A percentile compares a stretch with the other conserved stretches of the same genome.
phyloP scores from a whole-genome alignment of 1,140 invertebrate species.

The Holotrichia oblita region DNA sequence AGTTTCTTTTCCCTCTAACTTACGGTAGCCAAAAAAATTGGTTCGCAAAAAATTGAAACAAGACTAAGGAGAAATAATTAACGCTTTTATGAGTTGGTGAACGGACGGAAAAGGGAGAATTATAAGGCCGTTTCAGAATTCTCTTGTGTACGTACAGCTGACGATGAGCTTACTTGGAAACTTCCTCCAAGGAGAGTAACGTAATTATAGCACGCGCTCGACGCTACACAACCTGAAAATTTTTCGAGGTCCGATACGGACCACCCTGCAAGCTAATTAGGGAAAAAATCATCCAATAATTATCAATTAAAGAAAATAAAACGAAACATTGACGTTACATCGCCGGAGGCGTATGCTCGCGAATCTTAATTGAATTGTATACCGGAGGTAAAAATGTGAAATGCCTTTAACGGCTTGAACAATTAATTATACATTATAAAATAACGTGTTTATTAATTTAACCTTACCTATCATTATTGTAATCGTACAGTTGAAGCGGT shows the following conservation, averaged over 20 bases:
- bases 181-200: neutral
- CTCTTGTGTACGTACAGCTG: neutral
- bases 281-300: slow-evolving; percentile 51
- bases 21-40: neutral
- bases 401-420: slow-evolving; percentile 45
- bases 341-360: slow-evolving; percentile 42
- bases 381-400: slow-evolving; percentile 43
- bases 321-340: slow-evolving; percentile 44
- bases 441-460: slow-evolving; percentile 45
- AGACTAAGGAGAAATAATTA: slow-evolving; percentile 11
- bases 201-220: slow-evolving; percentile 25
- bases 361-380: slow-evolving; percentile 50
- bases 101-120: slow-evolving; percentile 1
- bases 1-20: neutral
- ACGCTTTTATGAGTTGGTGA: neutral
- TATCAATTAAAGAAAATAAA: slow-evolving; percentile 53
- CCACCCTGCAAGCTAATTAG: slow-evolving; percentile 49
- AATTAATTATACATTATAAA: slow-evolving; percentile 49
- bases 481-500: neutral
- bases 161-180: slow-evolving; percentile 3
- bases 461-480: slow-evolving; percentile 38
- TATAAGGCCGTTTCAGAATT: slow-evolving; percentile 15
- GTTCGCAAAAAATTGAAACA: neutral
- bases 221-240: neutral
- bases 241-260: slow-evolving; percentile 27